Conservation (phyloP, 2,797 vertebrate species). For the Denticeps clupeoides region DNA sequence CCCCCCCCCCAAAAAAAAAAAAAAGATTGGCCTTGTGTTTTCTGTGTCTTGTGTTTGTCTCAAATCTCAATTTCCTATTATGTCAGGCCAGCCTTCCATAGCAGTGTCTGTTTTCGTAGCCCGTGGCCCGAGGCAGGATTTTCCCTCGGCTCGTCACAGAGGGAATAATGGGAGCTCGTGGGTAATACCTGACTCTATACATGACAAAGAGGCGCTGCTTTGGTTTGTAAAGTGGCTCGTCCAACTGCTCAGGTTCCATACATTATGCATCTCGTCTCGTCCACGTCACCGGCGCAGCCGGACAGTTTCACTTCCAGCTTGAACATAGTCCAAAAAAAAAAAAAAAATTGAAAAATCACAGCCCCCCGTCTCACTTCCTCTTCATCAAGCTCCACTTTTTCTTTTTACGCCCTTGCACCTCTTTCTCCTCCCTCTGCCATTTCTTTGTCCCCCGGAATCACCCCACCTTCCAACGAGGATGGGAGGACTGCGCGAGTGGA, state of each 20-base stretch:
- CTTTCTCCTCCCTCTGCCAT: neutral
- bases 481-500: constrained; percentile 47
- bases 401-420: constrained; percentile 20
- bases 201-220: too few relatives aligned
- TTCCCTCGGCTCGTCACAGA: too few relatives aligned
- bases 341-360: too few relatives aligned
- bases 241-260: neutral
- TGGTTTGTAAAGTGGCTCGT: too few relatives aligned
- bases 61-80: neutral
- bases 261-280: neutral
- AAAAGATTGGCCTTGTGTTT: too few relatives aligned
- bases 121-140: neutral
- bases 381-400: constrained; percentile 20
- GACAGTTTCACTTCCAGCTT: constrained; percentile 1
- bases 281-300: neutral
- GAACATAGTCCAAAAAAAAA: too few relatives aligned
- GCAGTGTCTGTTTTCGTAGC: constrained; percentile 16
- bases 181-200: too few relatives aligned
- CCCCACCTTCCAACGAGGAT: constrained; percentile 53
- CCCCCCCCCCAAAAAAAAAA: too few relatives aligned
- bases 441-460: constrained; percentile 45
- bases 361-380: constrained; percentile 53
- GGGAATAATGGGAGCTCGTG: too few relatives aligned
- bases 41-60: neutral
- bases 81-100: neutral